A percentile compares a stretch with the other conserved stretches of the same genome.
These are phyloP conservation scores for Sus scrofa DNA, from an alignment of 2,113 vertebrate species.

Conservation along the genomic window T2T-Sscrofa CM000818.6:57302501-57303000, in stretches of 20 bases:
- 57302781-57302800: neutral
- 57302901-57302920: neutral
- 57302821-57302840: accelerated
- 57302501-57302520: too few relatives aligned
- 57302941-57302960: neutral
- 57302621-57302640: neutral
- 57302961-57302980: neutral
- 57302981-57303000: neutral
- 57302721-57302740: too few relatives aligned
- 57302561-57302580: too few relatives aligned
- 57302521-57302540: too few relatives aligned
- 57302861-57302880: too few relatives aligned
- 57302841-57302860: neutral
- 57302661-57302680: neutral
- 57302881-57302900: neutral
- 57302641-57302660: neutral
- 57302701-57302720: neutral
- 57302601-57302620: too few relatives aligned
- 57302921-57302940: neutral
- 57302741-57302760: too few relatives aligned
- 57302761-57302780: neutral
- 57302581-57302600: too few relatives aligned
- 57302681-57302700: neutral
- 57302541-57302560: too few relatives aligned
- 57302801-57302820: neutral